phyloP scores from a whole-genome alignment of 1,140 invertebrate species.

The Doryteuthis pealeii region DNA sequence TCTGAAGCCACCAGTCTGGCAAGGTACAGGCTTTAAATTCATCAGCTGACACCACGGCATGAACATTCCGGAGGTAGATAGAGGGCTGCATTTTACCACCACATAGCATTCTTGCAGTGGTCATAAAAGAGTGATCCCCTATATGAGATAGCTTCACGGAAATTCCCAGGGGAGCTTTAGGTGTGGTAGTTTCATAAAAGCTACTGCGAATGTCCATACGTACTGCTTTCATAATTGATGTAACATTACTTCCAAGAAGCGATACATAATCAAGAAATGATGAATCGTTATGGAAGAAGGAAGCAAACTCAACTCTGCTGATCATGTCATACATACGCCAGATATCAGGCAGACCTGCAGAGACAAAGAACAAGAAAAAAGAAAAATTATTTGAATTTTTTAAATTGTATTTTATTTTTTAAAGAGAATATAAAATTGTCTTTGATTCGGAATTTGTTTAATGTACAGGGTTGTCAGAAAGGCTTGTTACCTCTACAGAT shows the following conservation, averaged over 20 bases:
- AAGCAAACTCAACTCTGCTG: slow-evolving; percentile 37
- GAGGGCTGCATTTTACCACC: slow-evolving; percentile 38
- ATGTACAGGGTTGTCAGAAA: no score
- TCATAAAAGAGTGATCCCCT: slow-evolving; percentile 37
- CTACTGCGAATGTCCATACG: slow-evolving; percentile 35
- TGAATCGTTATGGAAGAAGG: slow-evolving; percentile 30
- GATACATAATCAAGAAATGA: slow-evolving; percentile 35
- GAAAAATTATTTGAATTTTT: slow-evolving; percentile 8
- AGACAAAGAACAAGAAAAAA: slow-evolving; percentile 12
- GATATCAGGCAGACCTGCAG: slow-evolving; percentile 40
- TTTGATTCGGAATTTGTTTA: background rate
- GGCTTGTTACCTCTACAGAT: no score
- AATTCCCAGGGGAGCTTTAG: slow-evolving; percentile 40
- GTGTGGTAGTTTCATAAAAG: slow-evolving; percentile 40
- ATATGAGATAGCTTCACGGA: slow-evolving; percentile 30
- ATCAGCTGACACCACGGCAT: slow-evolving; percentile 31
- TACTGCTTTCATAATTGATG: slow-evolving; percentile 35
- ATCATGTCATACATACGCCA: slow-evolving; percentile 44
- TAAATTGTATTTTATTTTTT: background rate
- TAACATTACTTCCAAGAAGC: slow-evolving; percentile 30
- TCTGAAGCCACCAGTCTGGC: slow-evolving; percentile 40
- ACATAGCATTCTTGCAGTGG: slow-evolving; percentile 30
- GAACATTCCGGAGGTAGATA: slow-evolving; percentile 30
- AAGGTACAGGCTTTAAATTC: slow-evolving; percentile 20
- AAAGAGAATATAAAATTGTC: background rate